Percentiles rank a stretch among this genome's conserved stretches.
These are phyloP conservation scores for Lycaena phlaeas DNA, from an alignment of 2,888 invertebrate species.

Conservation along the genomic window DNA sequence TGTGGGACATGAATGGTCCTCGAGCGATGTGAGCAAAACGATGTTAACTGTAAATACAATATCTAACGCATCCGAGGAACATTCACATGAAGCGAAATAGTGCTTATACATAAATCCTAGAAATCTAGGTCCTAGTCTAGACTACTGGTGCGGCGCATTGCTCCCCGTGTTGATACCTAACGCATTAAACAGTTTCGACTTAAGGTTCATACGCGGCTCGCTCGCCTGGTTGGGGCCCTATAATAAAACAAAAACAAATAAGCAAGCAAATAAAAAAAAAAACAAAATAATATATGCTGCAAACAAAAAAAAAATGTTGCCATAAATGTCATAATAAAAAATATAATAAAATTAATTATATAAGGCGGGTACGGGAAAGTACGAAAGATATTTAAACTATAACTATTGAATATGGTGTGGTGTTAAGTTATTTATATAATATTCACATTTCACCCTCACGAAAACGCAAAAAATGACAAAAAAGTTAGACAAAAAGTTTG, in stretches of 20 bases:
- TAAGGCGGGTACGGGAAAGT: too few species aligned
- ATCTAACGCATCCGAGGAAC: conserved; percentile 18
- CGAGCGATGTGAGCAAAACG: conserved; percentile 11
- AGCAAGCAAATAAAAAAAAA: conserved; percentile 41
- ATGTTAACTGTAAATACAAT: too few species aligned
- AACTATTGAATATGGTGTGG: too few species aligned
- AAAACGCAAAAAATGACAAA: too few species aligned
- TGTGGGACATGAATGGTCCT: conserved; percentile 42
- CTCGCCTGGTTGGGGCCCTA: conserved; percentile 78
- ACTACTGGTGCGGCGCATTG: conserved; percentile 64
- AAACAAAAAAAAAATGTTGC: conserved; percentile 5
- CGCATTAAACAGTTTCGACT: conserved; percentile 89
- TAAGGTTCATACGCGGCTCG: conserved; percentile 83
- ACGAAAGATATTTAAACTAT: too few species aligned
- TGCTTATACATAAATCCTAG: conserved; percentile 29
- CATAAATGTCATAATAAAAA: neutral
- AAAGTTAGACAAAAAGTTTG: too few species aligned
- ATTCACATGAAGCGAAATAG: conserved; percentile 27
- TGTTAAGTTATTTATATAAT: too few species aligned
- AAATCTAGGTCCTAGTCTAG: conserved; percentile 23
- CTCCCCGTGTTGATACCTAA: conserved; percentile 83
- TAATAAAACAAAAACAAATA: conserved; percentile 62
- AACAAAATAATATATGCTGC: conserved; percentile 48
- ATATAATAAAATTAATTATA: neutral
- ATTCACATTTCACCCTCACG: too few species aligned